Evolutionary conservation across 2,888 invertebrate species (phyloP), one percentile per base, ranked within the genome.

Genomic region (Melangyna quadrimaculata): DNA sequence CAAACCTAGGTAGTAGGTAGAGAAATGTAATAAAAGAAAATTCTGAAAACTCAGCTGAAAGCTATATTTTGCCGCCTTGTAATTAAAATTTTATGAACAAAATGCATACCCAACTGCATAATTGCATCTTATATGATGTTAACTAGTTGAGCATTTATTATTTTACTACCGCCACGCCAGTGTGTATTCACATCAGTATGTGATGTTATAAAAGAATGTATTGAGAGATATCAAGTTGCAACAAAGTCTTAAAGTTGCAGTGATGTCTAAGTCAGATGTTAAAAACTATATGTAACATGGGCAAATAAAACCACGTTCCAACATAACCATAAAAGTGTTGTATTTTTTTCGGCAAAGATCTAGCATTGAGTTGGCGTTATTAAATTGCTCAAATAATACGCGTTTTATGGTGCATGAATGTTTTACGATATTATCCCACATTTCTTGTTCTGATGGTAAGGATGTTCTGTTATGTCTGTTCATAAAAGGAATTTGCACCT

Each of bases 131-230:
- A 29, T 63, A 65, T 45, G 45, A 77, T 65, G 75, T 75, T 71
- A 75, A 80, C 80, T 81, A 77, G 80, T 77, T 77, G 63, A 81
- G 22, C 40, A 63, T 70, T 81, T 70, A 81, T 81, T 75, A 48
- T 14, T 61, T 70, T 35, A 80, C 61, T 59, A 71, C 77, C 43
- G 27, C 27, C 53, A n/a, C n/a, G n/a, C n/a, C 32, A 22, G 45
- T 70, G 55, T 32, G 17, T 17, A 12, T 55, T 32, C 55, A 55
- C 59, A 70, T 80, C 29, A 40, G 61, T 69, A 32, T 32, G 55
- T 22, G 59, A 59, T 14, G 77, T 55, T 63, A 48, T 81, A 57
- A 81, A 71, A 37, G 32, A 81, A 71, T 29, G 32, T n/a, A 43
- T 45, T 70, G 37, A 55, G 37, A 55, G 14, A 43, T 77, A 65